These are phyloP conservation scores for Carduelis carduelis DNA, from an alignment of 2,797 vertebrate species.

Conservation along the genomic window DNA sequence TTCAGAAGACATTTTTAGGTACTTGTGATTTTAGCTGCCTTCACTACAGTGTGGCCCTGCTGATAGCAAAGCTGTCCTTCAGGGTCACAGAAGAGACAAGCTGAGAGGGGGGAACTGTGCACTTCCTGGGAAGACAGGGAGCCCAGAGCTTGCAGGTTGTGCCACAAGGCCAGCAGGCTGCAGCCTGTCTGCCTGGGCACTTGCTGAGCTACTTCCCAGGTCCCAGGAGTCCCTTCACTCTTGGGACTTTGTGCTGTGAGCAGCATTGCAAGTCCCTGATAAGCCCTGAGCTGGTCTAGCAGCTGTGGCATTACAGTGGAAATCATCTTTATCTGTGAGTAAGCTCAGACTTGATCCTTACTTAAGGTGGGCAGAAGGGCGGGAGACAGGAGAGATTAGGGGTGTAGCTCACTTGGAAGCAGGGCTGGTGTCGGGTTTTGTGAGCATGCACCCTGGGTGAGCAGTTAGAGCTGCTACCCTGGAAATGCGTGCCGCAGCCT, in stretches of 20 bases:
- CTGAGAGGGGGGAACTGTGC: not conserved
- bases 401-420: not conserved
- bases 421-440: not conserved
- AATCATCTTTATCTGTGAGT: slow-evolving; percentile 11
- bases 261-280: not conserved
- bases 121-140: not conserved
- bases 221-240: not conserved
- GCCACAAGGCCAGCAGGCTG: fast-evolving
- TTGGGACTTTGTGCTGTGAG: not conserved
- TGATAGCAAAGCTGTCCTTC: not conserved
- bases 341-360: slow-evolving; percentile 17
- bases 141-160: not conserved
- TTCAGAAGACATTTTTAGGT: not conserved
- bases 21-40: not conserved
- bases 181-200: not conserved
- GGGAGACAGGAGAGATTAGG: not conserved
- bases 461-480: fast-evolving
- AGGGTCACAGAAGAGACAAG: not conserved
- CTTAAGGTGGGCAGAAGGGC: not conserved
- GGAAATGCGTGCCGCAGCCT: not conserved
- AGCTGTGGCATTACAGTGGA: slow-evolving; percentile 12
- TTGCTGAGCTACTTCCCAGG: not conserved
- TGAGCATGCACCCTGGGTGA: not conserved
- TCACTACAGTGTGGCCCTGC: not conserved
- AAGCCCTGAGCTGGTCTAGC: not conserved